Evolutionary conservation across 2,113 vertebrate species (phyloP).

Genomic region (Mellivora capensis): DNA sequence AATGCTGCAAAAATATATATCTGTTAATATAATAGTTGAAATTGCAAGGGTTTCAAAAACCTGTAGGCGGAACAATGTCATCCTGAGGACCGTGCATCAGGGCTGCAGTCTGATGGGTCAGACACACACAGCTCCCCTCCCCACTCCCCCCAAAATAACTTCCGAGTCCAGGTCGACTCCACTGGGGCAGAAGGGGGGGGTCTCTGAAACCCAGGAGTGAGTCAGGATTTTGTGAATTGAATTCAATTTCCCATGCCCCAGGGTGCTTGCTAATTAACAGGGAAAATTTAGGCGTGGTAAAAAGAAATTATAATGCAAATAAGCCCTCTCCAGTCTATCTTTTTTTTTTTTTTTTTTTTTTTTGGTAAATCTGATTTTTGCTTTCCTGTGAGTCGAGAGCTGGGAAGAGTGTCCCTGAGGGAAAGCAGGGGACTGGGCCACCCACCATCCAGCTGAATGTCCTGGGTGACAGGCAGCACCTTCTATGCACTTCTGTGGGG

Average conservation of each 20-base stretch:
- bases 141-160: not conserved
- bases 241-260: not conserved
- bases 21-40: not conserved
- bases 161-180: not conserved
- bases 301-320: not conserved
- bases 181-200: not conserved
- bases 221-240: not conserved
- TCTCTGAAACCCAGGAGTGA: not conserved
- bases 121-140: not conserved
- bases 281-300: not conserved
- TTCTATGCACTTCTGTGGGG: accelerated
- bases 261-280: not conserved
- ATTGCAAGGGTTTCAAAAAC: not conserved
- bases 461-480: accelerated
- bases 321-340: not conserved
- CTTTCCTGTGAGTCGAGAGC: not conserved
- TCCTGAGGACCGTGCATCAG: not conserved
- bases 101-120: accelerated
- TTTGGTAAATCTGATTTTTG: not conserved
- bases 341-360: not conserved
- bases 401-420: not conserved
- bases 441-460: accelerated
- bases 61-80: not conserved
- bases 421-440: no score
- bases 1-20: constrained; percentile 1